Base-by-base conservation (phyloP, 2,888 invertebrate species). In the Eupithecia abbreviata region DNA sequence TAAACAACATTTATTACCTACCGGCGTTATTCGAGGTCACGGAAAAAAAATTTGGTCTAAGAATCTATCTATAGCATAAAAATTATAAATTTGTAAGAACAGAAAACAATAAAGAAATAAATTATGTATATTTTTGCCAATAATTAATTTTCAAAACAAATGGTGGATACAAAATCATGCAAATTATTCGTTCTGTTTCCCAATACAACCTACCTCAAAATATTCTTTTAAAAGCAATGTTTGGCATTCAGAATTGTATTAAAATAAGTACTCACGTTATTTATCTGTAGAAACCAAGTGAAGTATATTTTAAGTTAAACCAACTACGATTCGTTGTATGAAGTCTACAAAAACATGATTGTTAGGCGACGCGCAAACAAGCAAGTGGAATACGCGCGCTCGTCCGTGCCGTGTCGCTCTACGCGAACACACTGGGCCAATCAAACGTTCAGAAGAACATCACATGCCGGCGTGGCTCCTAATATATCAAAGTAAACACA, bases 331-430 rank as follows among this genome's bases (percentile, higher is more conserved):
- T 65, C 18, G 18, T n/a, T 68, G 2, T 7, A 45, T 67, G 65
- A 72, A 70, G 81, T 84, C 83, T 84, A 86, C 78, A 83, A 85
- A 85, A 85, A 85, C 90, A 89, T 86, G 86, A 86, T 86, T 82
- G 82, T 84, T 82, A 83, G 84, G 81, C 88, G 86, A 87, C 85
- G 88, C 85, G 83, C 89, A 86, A 88, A 88, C 87, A 86, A 87
- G 77, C 85, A 93, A 92, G 89, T 86, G 79, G 79, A 30, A 87
- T 86, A 87, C 87, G 88, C 88, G 90, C 84, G 85, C 88, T 90
- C 82, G 84, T 81, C 80, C 82, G 81, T 77, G 30, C 79, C 80
- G 82, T 82, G 82, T 83, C 84, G 70, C 78, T 75, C 74, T 77
- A 81, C 82, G 78, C 78, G 75, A 68, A 71, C 82, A 82, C 82